Evolutionary conservation across 2,797 vertebrate species (phyloP), one percentile per base, ranked within the genome.

Genomic region (Graptemys geographica): DNA sequence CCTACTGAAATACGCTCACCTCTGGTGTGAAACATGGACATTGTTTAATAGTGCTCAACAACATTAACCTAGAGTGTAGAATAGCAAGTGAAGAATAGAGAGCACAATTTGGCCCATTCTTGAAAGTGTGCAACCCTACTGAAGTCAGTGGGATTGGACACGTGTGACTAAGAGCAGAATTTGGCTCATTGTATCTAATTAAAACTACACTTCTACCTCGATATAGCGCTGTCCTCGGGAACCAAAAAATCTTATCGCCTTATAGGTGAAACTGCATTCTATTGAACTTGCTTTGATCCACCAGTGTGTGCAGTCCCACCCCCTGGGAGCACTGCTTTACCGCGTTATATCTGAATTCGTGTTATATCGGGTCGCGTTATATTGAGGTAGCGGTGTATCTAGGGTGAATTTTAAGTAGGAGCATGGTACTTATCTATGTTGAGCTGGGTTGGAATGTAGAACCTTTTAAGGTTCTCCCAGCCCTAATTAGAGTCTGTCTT

Each of bases 21-120:
- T 15, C 25, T 78, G 41, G 9, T 3, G 2, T 0, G 4, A 62
- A 49, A 65, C 5, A 62, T 89, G 59, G 0, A 0, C 33, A 10
- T 0, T 0, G 13, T 6, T 2, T 53, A 28, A 9, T 44, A 16
- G 37, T 37, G 2, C 19, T 76, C 25, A 59, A 37, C 37, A 62
- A 37, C 3, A 5, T 10, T 41, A 57, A 23, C 5, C 1, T 55
- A 41, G 52, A 53, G 10, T 13, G 51, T n/a, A 1, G 7, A 47
- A 57, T 81, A 2, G 13, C 2, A 4, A 4, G 11, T 12, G 33
- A 27, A 33, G 33, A 31, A 53, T 51, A 62, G 41, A 41, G 41
- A 41, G 41, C 41, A 41, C 41, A 41, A 41, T 41, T 41, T 41
- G 41, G 41, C 5, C 41, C 41, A 41, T 41, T 41, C 41, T 41